A percentile compares a stretch with the other conserved stretches of the same genome.
These are phyloP conservation scores for Hoplostethus mediterraneus DNA, from an alignment of 2,797 vertebrate genomes.

Conservation along the genomic window DNA sequence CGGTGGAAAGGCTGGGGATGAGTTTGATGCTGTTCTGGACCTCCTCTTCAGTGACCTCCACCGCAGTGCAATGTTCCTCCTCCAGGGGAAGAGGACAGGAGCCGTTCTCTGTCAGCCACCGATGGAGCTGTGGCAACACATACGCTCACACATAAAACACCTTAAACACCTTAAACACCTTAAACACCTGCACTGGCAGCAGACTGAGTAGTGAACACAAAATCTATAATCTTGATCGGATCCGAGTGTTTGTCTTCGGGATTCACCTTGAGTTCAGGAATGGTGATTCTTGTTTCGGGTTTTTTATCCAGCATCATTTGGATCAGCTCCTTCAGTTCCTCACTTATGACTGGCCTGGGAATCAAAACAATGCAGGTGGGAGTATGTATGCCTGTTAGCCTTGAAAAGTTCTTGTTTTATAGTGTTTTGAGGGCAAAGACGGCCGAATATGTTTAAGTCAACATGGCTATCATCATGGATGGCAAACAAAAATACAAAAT, in stretches of 20 bases:
- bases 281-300: slow-evolving; percentile 90
- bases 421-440: too few relatives aligned
- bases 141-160: slow-evolving; percentile 1
- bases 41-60: slow-evolving; percentile 96
- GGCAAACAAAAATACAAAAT: too few relatives aligned
- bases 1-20: slow-evolving; percentile 92
- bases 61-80: slow-evolving; percentile 92
- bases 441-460: too few relatives aligned
- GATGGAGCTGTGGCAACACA: slow-evolving; percentile 83
- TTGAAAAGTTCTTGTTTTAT: too few relatives aligned
- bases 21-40: slow-evolving; percentile 94
- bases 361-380: neutral
- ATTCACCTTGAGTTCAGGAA: slow-evolving; percentile 93
- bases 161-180: neutral
- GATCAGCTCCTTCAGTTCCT: slow-evolving; percentile 89
- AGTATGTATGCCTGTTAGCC: neutral
- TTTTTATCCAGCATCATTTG: slow-evolving; percentile 93
- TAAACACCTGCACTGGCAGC: neutral
- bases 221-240: neutral
- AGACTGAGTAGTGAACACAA: too few relatives aligned
- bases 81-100: slow-evolving; percentile 90
- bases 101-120: slow-evolving; percentile 89
- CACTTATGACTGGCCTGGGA: slow-evolving; percentile 84
- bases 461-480: too few relatives aligned
- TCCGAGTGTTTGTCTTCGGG: neutral